A percentile compares a stretch with the other conserved stretches of the same genome.
Evolutionary conservation across 1,140 invertebrate species (phyloP).

Genomic region (Zeugodacus cucurbitae): DNA sequence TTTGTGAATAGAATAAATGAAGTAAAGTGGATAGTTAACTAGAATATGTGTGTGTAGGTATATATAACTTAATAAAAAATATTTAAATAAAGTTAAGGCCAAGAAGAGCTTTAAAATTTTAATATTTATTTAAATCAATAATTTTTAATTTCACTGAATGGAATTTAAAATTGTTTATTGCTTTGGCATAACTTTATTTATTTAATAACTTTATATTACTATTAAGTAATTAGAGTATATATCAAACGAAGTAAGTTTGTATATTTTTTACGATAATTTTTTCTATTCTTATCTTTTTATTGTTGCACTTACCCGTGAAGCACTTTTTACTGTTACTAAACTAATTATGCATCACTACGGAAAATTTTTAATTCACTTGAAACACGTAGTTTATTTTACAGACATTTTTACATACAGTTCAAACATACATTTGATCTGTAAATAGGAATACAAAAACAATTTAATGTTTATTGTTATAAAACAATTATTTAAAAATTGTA

Average conservation of each 20-base stretch:
- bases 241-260: background rate
- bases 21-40: background rate
- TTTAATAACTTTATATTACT: background rate
- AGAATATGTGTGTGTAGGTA: background rate
- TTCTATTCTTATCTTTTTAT: background rate
- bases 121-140: background rate
- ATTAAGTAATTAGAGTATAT: too few species aligned
- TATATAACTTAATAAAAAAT: background rate
- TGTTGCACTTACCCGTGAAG: conserved; percentile 11
- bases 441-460: conserved; percentile 34
- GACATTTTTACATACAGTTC: conserved; percentile 13
- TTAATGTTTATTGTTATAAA: background rate
- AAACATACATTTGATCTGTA: conserved; percentile 20
- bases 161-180: too few species aligned
- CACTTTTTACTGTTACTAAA: background rate
- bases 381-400: background rate
- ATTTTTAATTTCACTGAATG: background rate
- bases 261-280: background rate
- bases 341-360: background rate
- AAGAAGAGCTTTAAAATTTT: background rate
- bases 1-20: background rate
- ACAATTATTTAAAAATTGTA: conserved; percentile 1
- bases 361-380: background rate
- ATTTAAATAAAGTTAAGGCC: background rate
- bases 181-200: background rate